These are phyloP conservation scores for Nesoenas mayeri DNA, from an alignment of 2,113 vertebrate species.

Conservation along the genomic window DNA sequence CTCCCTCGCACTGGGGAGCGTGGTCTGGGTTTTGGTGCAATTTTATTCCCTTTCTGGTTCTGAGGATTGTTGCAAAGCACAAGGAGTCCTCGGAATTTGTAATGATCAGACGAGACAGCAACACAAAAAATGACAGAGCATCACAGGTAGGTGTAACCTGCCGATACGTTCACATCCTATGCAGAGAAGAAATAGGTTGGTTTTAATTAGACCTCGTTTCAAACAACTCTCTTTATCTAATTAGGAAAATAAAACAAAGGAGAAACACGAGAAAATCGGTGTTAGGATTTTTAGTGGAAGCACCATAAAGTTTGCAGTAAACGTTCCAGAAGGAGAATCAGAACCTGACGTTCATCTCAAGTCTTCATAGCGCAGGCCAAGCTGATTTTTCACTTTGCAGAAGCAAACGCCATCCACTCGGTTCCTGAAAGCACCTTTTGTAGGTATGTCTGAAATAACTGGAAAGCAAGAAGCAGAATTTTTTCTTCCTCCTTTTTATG, in stretches of 20 bases:
- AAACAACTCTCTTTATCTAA: not conserved
- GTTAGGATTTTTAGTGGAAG: not conserved
- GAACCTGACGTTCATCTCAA: not conserved
- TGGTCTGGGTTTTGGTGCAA: not conserved
- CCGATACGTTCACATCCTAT: not conserved
- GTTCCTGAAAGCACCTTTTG: not conserved
- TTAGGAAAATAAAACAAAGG: not conserved
- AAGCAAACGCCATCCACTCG: not conserved
- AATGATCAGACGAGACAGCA: fast-evolving
- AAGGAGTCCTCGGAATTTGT: not conserved
- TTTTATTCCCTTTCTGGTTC: not conserved
- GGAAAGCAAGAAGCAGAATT: constrained; percentile 6
- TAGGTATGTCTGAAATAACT: constrained; percentile 24
- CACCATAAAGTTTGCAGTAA: constrained; percentile 3
- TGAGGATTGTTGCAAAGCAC: not conserved
- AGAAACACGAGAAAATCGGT: not conserved
- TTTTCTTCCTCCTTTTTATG: not conserved
- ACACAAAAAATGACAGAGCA: not conserved
- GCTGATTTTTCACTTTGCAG: not conserved
- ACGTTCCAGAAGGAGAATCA: not conserved
- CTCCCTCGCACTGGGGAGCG: not conserved
- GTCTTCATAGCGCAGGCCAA: not conserved
- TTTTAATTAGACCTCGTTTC: not conserved
- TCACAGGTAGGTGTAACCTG: not conserved
- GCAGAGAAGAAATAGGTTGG: not conserved